phyloP scores from a whole-genome alignment of 1,140 invertebrate species.

The Lucilia cuprina region DNA sequence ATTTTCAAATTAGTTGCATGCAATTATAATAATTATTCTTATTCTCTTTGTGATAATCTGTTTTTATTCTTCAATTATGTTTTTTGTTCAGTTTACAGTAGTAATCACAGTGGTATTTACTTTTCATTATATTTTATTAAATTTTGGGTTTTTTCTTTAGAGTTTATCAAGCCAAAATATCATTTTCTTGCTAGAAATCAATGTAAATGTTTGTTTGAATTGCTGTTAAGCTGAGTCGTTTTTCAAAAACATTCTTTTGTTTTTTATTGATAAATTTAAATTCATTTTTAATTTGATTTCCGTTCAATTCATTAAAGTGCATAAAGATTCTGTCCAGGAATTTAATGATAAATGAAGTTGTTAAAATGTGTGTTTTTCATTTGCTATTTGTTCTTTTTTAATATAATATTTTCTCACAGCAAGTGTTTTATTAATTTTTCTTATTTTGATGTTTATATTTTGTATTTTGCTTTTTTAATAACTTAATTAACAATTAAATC shows the following conservation, averaged over 20 bases:
- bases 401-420: constrained; percentile 22
- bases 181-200: background rate
- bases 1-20: constrained; percentile 32
- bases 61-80: background rate
- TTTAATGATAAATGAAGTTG: background rate
- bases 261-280: constrained; percentile 19
- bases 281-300: constrained; percentile 33
- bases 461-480: constrained; percentile 7
- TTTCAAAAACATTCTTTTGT: constrained; percentile 8
- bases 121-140: background rate
- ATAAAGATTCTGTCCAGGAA: background rate
- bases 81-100: background rate
- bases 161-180: constrained; percentile 16
- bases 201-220: background rate
- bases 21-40: constrained; percentile 21
- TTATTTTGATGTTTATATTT: background rate
- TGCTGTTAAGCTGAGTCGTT: background rate
- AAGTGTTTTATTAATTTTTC: background rate
- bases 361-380: background rate
- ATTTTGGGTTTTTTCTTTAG: background rate
- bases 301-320: background rate
- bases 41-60: background rate
- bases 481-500: constrained; percentile 23
- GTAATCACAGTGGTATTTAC: background rate
- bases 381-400: background rate